phyloP scores from a whole-genome alignment of 2,888 invertebrate genomes.

The Melanotus villosus region DNA sequence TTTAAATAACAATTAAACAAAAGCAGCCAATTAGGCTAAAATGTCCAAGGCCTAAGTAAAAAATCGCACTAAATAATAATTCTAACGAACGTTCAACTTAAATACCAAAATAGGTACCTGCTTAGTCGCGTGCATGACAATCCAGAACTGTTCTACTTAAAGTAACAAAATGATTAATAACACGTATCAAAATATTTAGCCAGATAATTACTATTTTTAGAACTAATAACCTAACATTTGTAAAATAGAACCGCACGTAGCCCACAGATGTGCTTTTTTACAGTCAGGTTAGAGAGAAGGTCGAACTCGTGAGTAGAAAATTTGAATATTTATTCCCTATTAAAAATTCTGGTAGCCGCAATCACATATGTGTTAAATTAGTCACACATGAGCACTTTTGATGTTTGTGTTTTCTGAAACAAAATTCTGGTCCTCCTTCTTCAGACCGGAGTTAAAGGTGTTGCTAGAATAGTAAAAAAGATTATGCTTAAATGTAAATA shows the following conservation, averaged over 20 bases:
- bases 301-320: conserved; percentile 31
- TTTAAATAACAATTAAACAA: no score
- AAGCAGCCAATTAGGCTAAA: no score
- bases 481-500: not conserved
- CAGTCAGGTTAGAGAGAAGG: conserved; percentile 1
- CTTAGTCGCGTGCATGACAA: not conserved
- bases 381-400: conserved; percentile 36
- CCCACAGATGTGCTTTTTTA: not conserved
- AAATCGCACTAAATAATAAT: no score
- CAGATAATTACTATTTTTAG: conserved; percentile 9
- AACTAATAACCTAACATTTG: not conserved
- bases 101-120: no score
- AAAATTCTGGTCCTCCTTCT: not conserved
- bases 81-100: no score
- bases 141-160: not conserved
- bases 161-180: conserved; percentile 7
- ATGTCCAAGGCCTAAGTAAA: no score
- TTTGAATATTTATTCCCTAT: conserved; percentile 51
- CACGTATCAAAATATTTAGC: conserved; percentile 10
- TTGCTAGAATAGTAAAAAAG: not conserved
- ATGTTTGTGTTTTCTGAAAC: not conserved
- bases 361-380: conserved; percentile 49
- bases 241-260: no score
- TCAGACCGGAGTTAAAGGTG: not conserved
- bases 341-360: conserved; percentile 49